A percentile compares a stretch with the other conserved stretches of the same genome.
These are phyloP conservation scores for Agrenia bidenticulata DNA, from an alignment of 2,888 invertebrate genomes.

Conservation along the genomic window DNA sequence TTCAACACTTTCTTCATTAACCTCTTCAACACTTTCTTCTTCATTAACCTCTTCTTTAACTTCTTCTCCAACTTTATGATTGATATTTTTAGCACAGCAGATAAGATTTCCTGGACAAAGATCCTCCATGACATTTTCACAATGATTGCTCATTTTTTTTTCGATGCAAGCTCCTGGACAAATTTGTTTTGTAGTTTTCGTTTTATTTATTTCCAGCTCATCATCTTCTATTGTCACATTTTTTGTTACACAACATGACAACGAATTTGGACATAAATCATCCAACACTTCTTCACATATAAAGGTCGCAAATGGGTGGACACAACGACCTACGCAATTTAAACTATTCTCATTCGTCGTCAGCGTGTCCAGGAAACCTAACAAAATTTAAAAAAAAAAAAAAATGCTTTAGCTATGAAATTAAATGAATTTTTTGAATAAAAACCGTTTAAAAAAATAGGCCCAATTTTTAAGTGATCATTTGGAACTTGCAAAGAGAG, in stretches of 20 bases:
- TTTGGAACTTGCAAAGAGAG: too few relatives aligned
- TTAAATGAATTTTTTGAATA: too few relatives aligned
- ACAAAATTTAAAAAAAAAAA: too few relatives aligned
- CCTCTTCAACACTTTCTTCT: background rate
- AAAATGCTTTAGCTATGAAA: too few relatives aligned
- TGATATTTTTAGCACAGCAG: conserved; percentile 67
- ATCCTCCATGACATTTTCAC: conserved; percentile 72
- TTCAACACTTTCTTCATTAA: background rate
- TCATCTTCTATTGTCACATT: too few relatives aligned
- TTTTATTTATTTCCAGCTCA: conserved; percentile 54
- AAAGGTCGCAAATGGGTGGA: conserved; percentile 79
- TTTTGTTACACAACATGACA: conserved; percentile 59
- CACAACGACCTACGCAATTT: conserved; percentile 85
- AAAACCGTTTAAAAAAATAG: too few relatives aligned
- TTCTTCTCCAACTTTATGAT: background rate
- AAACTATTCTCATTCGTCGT: background rate
- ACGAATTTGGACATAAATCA: conserved; percentile 58
- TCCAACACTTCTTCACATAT: conserved; percentile 84
- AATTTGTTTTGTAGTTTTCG: conserved; percentile 65
- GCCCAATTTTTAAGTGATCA: too few relatives aligned
- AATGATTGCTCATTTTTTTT: conserved; percentile 77
- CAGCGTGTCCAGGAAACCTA: conserved; percentile 1
- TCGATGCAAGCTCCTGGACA: conserved; percentile 84
- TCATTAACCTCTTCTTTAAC: background rate
- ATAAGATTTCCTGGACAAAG: conserved; percentile 73